Evolutionary conservation across 2,113 vertebrate species (phyloP).

Genomic region (Perca schrenkii): DNA sequence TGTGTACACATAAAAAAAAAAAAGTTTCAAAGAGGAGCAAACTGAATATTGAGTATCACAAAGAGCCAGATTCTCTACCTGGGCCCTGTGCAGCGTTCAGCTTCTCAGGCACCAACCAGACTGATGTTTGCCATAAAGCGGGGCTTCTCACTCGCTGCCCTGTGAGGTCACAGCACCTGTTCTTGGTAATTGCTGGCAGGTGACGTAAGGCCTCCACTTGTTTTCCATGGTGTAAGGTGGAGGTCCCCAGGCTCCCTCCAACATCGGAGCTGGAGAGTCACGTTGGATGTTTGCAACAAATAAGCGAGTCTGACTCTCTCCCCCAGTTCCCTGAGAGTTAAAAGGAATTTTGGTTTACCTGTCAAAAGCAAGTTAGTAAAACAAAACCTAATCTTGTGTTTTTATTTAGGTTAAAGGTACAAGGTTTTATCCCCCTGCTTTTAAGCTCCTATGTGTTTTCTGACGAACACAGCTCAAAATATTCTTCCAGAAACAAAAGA

Average conservation of each 20-base stretch:
- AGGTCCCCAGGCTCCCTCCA: constrained; percentile 1
- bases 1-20: not conserved
- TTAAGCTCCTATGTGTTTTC: not conserved
- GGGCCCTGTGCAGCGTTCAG: not conserved
- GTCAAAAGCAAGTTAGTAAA: not conserved
- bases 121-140: constrained; percentile 57
- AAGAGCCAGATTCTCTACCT: constrained; percentile 37
- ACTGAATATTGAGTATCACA: constrained; percentile 38
- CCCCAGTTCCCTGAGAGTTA: constrained; percentile 10
- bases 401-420: not conserved
- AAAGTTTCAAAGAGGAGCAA: constrained; percentile 8
- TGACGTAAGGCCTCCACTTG: constrained; percentile 64
- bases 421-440: too few species aligned
- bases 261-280: constrained; percentile 13
- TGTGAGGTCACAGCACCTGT: constrained; percentile 79
- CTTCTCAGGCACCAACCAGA: constrained; percentile 25
- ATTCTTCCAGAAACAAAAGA: not conserved
- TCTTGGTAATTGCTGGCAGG: constrained; percentile 68
- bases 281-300: constrained; percentile 40
- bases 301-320: constrained; percentile 29
- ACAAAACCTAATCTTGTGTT: not conserved
- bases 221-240: constrained; percentile 68
- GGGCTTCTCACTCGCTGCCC: constrained; percentile 49
- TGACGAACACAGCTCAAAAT: not conserved
- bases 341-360: constrained; percentile 7